phyloP scores from a whole-genome alignment of 2,888 invertebrate genomes.

The Leptinotarsa haldemani region DNA sequence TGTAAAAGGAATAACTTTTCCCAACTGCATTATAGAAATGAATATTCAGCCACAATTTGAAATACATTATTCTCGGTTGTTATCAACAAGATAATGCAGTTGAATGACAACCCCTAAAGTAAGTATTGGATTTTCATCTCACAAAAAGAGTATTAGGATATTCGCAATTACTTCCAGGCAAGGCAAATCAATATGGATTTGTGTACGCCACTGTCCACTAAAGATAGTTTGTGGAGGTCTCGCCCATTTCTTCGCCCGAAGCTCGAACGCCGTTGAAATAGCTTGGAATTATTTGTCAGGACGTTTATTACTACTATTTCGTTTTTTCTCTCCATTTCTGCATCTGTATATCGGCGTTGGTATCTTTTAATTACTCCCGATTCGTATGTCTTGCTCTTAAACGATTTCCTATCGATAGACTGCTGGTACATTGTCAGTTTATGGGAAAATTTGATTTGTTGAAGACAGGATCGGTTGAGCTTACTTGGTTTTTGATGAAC shows the following conservation, averaged over 20 bases:
- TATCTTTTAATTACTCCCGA: conserved; percentile 52
- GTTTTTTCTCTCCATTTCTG: conserved; percentile 49
- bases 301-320: conserved; percentile 49
- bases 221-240: conserved; percentile 17
- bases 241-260: conserved; percentile 30
- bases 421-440: conserved; percentile 20
- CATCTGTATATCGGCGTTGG: conserved; percentile 50
- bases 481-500: background rate
- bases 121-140: too few relatives aligned
- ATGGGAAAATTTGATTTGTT: conserved; percentile 27
- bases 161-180: too few relatives aligned
- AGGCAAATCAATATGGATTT: too few relatives aligned
- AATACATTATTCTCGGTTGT: too few relatives aligned
- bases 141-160: too few relatives aligned
- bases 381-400: conserved; percentile 26
- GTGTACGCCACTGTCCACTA: background rate
- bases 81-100: too few relatives aligned
- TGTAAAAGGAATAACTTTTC: too few relatives aligned
- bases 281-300: conserved; percentile 49
- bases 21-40: too few relatives aligned
- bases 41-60: too few relatives aligned
- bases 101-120: too few relatives aligned
- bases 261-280: conserved; percentile 45
- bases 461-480: conserved; percentile 1
- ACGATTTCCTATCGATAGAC: conserved; percentile 27